Evolutionary conservation across 2,113 vertebrate genomes (phyloP), one percentile per base, ranked within the genome.

Genomic region (Anser cygnoides): DNA sequence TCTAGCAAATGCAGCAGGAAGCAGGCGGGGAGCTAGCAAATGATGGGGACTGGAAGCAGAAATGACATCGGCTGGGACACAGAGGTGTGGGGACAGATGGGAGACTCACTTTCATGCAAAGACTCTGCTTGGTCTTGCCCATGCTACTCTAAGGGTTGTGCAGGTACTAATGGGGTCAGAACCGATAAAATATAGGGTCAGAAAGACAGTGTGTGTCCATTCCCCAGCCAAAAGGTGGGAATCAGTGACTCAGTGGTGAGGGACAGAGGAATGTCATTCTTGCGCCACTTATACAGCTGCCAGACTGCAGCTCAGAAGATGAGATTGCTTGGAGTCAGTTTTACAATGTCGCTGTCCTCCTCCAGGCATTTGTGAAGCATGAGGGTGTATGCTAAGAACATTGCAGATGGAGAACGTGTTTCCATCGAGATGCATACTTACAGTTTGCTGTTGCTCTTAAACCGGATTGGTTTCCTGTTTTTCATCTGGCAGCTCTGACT

Each of bases 311-410:
- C 63, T 89, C 82, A 79, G 90, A 88, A 86, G 73, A 86, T 81
- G 95, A 96, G 88, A 79, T 94, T 94, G 76, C 90, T 75, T 43
- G 62, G 28, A 93, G 92, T 93, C 66, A 82, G 61, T 93, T 96
- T 96, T 95, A 93, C 49, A 87, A 37, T 3, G 46, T 78, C 1
- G 10, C 66, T 87, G 76, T 79, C 62, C 66, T 93, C 83, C 93
- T 96, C n/a, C 39, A 92, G 92, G 96, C 89, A 29, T 70, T 93
- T 72, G 76, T 95, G 95, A 93, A 93, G 83, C 92, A 93, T 89
- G 78, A 72, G 92, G 86, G 86, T 96, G 93, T 93, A 89, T 93
- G 74, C 90, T 92, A 43, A 92, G 80, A 89, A 50, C 86, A 87
- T 76, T 89, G 80, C 66, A 94, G 70, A 46, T 3, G 49, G 84